phyloP scores from a whole-genome alignment of 2,888 invertebrate species.

The Parnassius mnemosyne region DNA sequence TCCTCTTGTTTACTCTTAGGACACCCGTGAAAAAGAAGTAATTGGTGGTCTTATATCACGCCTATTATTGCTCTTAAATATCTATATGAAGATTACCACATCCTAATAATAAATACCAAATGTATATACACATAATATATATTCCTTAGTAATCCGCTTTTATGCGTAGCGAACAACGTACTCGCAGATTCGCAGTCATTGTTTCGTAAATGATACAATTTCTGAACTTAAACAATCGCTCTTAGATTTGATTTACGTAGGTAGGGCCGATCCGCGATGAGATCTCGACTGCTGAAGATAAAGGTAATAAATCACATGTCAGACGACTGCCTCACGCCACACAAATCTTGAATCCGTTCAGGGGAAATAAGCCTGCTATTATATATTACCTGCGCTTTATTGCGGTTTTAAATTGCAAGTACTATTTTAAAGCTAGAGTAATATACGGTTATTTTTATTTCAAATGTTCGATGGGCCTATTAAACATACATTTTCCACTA shows the following conservation, averaged over 20 bases:
- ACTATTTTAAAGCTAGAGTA: constrained; percentile 23
- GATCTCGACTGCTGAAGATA: constrained; percentile 49
- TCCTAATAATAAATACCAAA: too few relatives aligned
- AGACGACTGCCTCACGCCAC: constrained; percentile 64
- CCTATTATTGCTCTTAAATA: too few relatives aligned
- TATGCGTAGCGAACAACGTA: constrained; percentile 1
- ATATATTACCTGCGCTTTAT: constrained; percentile 36
- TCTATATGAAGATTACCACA: too few relatives aligned
- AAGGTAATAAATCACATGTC: constrained; percentile 74
- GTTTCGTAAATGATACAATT: constrained; percentile 22
- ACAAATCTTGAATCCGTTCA: constrained; percentile 47
- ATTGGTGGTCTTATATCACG: too few relatives aligned
- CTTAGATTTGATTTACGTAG: constrained; percentile 63
- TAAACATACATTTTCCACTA: too few relatives aligned
- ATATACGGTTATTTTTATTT: constrained; percentile 22
- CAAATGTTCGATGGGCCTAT: neutral
- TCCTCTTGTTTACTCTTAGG: too few relatives aligned
- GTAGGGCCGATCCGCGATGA: constrained; percentile 34
- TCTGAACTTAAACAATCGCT: constrained; percentile 48
- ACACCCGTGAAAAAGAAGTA: too few relatives aligned
- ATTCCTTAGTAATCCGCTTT: too few relatives aligned
- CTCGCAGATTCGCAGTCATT: neutral
- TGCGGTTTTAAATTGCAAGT: constrained; percentile 26
- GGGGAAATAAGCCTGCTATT: constrained; percentile 45
- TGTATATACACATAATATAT: too few relatives aligned